Conservation (phyloP, 2,113 vertebrate genomes). For the Alosa alosa region DNA sequence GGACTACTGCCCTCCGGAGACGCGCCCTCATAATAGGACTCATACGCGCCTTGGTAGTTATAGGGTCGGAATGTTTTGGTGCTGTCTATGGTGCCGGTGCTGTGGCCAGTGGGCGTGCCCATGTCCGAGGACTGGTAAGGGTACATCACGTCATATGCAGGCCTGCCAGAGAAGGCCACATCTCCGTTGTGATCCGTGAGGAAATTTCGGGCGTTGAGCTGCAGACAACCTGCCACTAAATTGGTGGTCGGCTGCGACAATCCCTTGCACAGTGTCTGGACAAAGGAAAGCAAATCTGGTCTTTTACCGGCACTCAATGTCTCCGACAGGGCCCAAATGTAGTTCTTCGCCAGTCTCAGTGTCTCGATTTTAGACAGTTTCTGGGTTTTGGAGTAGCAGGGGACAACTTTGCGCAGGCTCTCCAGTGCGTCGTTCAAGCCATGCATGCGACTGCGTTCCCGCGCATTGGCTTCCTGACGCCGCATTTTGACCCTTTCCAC, state of each 20-base stretch:
- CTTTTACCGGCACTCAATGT: conserved; percentile 94
- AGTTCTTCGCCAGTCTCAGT: conserved; percentile 95
- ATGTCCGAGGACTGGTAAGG: conserved; percentile 88
- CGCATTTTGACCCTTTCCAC: conserved; percentile 91
- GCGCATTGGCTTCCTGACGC: conserved; percentile 90
- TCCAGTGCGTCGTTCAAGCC: conserved; percentile 94
- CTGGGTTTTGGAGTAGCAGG: conserved; percentile 98
- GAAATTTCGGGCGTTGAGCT: conserved; percentile 95
- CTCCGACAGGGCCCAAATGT: conserved; percentile 98
- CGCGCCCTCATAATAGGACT: conserved; percentile 92
- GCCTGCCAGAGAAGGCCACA: conserved; percentile 79
- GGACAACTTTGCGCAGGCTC: conserved; percentile 97
- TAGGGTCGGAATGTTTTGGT: conserved; percentile 92
- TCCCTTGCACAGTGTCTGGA: conserved; percentile 98
- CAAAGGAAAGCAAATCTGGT: conserved; percentile 94
- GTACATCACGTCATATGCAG: conserved; percentile 88
- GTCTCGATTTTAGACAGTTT: conserved; percentile 99
- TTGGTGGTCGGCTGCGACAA: conserved; percentile 98
- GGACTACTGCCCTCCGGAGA: conserved; percentile 92
- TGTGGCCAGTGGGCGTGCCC: conserved; percentile 82
- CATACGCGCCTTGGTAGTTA: conserved; percentile 88
- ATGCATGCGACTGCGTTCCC: conserved; percentile 95
- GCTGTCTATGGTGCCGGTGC: conserved; percentile 81
- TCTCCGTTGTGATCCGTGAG: conserved; percentile 92
- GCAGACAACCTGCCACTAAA: conserved; percentile 97